phyloP scores from a whole-genome alignment of 64 coral and sea anemone genomes.

The Platygyra sinensis region DNA sequence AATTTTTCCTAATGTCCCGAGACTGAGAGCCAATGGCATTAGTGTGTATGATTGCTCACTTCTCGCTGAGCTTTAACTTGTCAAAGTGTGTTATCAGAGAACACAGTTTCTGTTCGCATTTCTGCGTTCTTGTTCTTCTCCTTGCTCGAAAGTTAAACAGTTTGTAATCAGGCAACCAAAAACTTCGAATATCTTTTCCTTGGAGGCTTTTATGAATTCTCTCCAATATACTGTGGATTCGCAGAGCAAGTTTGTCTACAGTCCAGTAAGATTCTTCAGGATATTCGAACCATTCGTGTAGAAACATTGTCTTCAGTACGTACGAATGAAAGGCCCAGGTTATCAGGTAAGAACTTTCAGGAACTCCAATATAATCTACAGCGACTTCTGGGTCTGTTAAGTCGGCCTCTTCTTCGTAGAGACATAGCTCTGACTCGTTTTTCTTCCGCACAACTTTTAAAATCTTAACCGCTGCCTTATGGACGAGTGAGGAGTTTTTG shows the following conservation, averaged over 20 bases:
- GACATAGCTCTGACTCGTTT: slow-evolving; percentile 48
- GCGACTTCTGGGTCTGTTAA: background rate
- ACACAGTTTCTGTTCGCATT: background rate
- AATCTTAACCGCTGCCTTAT: slow-evolving; percentile 48
- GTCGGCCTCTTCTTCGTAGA: slow-evolving; percentile 25
- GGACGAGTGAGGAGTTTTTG: slow-evolving; percentile 25
- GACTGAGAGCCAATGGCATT: no score
- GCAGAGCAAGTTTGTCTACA: slow-evolving; percentile 9
- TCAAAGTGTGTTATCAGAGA: background rate
- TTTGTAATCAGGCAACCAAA: slow-evolving; percentile 14
- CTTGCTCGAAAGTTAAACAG: slow-evolving; percentile 23
- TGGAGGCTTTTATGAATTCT: background rate
- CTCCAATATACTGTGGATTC: background rate
- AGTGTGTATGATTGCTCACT: no score
- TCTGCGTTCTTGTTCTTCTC: background rate
- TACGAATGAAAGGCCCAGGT: slow-evolving; percentile 72
- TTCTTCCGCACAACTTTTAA: slow-evolving; percentile 63
- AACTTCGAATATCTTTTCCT: slow-evolving; percentile 1
- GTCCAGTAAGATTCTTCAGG: slow-evolving; percentile 45
- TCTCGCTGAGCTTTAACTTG: no score
- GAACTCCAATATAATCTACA: background rate
- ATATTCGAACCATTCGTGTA: slow-evolving; percentile 63
- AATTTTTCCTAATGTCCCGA: no score
- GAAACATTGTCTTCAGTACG: slow-evolving; percentile 73
- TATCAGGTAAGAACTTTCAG: slow-evolving; percentile 17